Conservation (phyloP, 1,140 invertebrate genomes). For the Anoplophora glabripennis region DNA sequence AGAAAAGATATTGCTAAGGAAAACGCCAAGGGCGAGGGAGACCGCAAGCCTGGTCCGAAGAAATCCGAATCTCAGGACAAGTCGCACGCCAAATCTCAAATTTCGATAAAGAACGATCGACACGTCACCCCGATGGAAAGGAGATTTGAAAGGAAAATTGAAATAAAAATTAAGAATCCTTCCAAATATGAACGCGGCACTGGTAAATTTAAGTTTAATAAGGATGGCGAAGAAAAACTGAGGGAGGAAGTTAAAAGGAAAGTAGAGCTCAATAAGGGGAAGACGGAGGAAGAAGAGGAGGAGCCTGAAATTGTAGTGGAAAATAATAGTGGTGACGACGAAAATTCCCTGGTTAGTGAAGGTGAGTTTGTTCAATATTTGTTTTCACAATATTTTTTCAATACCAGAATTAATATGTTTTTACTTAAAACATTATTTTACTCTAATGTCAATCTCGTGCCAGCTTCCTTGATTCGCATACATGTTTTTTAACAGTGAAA, state of each 20-base stretch:
- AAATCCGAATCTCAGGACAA: slow-evolving; percentile 12
- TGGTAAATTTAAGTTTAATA: slow-evolving; percentile 16
- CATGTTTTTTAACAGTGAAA: too few species aligned
- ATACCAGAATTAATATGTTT: background rate
- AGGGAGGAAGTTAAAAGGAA: slow-evolving; percentile 25
- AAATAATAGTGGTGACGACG: slow-evolving; percentile 35
- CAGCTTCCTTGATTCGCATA: too few species aligned
- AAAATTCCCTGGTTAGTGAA: slow-evolving; percentile 18
- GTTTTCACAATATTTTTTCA: slow-evolving; percentile 1
- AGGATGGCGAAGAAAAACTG: slow-evolving; percentile 7
- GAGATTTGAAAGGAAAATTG: slow-evolving; percentile 38
- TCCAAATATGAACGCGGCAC: slow-evolving; percentile 37
- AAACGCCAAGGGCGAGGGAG: too few species aligned
- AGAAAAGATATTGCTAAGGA: background rate
- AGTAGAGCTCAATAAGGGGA: slow-evolving; percentile 20
- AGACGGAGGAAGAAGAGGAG: slow-evolving; percentile 27
- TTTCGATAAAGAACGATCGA: slow-evolving; percentile 23
- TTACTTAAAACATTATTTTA: too few species aligned
- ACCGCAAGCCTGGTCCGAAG: background rate
- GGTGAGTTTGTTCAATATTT: slow-evolving; percentile 6
- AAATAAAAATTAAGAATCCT: slow-evolving; percentile 45
- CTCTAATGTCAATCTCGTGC: too few species aligned
- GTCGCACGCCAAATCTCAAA: background rate
- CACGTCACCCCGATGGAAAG: slow-evolving; percentile 23
- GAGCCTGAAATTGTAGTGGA: slow-evolving; percentile 28